Base-by-base conservation (phyloP, 2,888 invertebrate genomes). In the Stenurella melanura region DNA sequence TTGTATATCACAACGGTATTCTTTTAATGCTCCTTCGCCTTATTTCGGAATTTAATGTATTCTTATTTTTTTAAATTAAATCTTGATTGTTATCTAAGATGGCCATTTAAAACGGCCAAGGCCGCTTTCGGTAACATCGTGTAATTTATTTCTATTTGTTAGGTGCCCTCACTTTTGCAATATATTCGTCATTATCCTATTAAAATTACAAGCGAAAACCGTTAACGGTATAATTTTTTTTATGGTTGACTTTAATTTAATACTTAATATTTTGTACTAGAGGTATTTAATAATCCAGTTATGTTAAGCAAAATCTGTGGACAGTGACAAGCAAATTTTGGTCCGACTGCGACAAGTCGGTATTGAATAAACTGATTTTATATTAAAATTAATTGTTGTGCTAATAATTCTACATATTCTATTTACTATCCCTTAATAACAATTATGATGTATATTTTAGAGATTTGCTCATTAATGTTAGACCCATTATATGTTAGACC, bases 41-140 rank as follows among this genome's bases (percentile, higher is more conserved):
- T 30, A 10, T 17, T 63, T 63, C 7, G 17, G 17, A 63, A 63
- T 17, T 30, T 17, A 63, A 63, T 17, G 61, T 34, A 63, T 34
- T 30, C 61, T 34, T 17, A 34, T 66, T 66, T 66, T 30, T 38
- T 66, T 34, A 10, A n/a, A 17, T 63, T 34, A 61, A 64, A 64
- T 12, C 30, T 30, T 42, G 64, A 66, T 66, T 19, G 42, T 66
- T 17, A 42, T 66, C 64, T 50, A 66, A 66, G 64, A 66, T 50
- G 64, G 64, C 38, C 64, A 17, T 19, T 17, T 19, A 38, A 38
- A 66, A 66, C 64, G 19, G 38, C 50, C 64, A 66, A 63, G 61
- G 61, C 34, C 30, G 11, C n/a, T 17, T 30, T 18, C 17, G 34
- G 50, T 50, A 50, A 50, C 15, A 50, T n/a, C 50, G 12, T 42